phyloP scores from a whole-genome alignment of 2,888 invertebrate species.

The Catonia carolina region DNA sequence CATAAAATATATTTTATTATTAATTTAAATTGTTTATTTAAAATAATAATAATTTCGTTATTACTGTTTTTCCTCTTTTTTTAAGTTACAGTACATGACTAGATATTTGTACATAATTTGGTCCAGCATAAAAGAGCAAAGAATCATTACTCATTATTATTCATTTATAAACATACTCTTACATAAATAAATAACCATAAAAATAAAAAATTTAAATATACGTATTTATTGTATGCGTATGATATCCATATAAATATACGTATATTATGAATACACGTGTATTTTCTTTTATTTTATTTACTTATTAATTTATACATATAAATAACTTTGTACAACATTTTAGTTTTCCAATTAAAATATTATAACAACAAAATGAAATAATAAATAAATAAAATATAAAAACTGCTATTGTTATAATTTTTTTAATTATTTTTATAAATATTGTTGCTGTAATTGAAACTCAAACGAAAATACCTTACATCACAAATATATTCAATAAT shows the following conservation, averaged over 20 bases:
- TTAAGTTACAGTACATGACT: slow-evolving; percentile 11
- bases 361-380: no score
- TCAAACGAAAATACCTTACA: no score
- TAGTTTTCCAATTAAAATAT: neutral
- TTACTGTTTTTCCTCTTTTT: neutral
- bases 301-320: neutral
- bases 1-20: no score
- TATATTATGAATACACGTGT: neutral
- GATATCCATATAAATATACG: neutral
- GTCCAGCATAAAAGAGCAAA: slow-evolving; percentile 16
- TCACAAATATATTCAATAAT: no score
- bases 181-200: neutral
- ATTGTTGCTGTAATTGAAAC: no score
- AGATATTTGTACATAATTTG: slow-evolving; percentile 21
- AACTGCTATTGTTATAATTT: no score
- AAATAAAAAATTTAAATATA: neutral
- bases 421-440: no score
- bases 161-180: slow-evolving; percentile 10
- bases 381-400: no score
- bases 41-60: no score
- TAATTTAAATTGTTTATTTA: no score
- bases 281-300: neutral
- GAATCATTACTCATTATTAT: no score
- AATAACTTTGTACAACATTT: neutral
- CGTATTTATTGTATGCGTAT: neutral